Conservation (phyloP, 2,888 invertebrate species). For the Phrixothrix hirtus region DNA sequence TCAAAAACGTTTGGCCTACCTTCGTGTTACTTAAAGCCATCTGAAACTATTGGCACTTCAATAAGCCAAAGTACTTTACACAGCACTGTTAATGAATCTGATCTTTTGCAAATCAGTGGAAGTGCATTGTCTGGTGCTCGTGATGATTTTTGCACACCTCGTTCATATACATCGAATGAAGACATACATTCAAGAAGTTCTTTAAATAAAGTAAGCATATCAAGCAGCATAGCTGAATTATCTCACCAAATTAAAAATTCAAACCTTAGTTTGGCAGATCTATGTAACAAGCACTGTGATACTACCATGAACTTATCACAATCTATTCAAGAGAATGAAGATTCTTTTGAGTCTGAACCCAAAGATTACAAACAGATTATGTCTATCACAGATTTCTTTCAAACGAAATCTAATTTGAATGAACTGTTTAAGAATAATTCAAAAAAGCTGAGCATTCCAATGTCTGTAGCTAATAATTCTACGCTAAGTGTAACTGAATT, state of each 20-base stretch:
- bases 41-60: slow-evolving; percentile 14
- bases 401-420: slow-evolving; percentile 53
- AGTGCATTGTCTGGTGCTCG: slow-evolving; percentile 10
- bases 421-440: slow-evolving; percentile 43
- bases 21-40: slow-evolving; percentile 41
- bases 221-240: slow-evolving; percentile 36
- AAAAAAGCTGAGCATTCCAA: slow-evolving; percentile 38
- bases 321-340: slow-evolving; percentile 31
- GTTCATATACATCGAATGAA: slow-evolving; percentile 32
- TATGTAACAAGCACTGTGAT: slow-evolving; percentile 40
- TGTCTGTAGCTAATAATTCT: slow-evolving; percentile 43
- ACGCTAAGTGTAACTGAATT: slow-evolving; percentile 23
- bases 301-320: slow-evolving; percentile 8
- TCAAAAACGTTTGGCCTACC: slow-evolving; percentile 40
- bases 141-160: slow-evolving; percentile 44
- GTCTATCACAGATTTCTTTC: slow-evolving; percentile 57
- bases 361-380: slow-evolving; percentile 44
- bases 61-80: slow-evolving; percentile 14
- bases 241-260: slow-evolving; percentile 39
- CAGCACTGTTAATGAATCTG: slow-evolving; percentile 50
- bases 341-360: slow-evolving; percentile 50
- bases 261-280: slow-evolving; percentile 40
- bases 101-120: slow-evolving; percentile 38
- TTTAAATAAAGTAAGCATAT: slow-evolving; percentile 6
- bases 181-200: background rate